Base-by-base conservation (phyloP, 2,888 invertebrate species). In the Drosophila trichaetosa region DNA sequence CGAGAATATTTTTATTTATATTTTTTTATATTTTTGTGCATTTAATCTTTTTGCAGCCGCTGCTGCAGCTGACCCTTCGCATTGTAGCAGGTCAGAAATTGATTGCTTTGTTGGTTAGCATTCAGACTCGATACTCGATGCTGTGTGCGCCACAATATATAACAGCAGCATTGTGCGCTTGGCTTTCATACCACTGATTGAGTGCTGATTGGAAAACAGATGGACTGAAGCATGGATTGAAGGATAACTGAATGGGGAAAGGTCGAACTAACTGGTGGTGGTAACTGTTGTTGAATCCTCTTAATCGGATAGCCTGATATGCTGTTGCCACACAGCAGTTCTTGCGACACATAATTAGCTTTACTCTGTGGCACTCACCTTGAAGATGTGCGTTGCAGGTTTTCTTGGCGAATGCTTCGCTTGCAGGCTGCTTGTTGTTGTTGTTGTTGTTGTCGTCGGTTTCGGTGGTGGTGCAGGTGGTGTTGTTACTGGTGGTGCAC, bases 371-470 rank as follows among this genome's bases (percentile, higher is more conserved):
- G 29, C 71, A 75, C 87, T 76, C 76, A 91, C 91, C 73, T 85
- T 87, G 69, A 89, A 91, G 60, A 92, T 82, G 64, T 92, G 91
- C 68, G 89, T 83, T 46, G 90, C 77, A 34, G 90, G 87, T 59
- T 91, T 91, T 29, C 90, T 88, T 31, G 88, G 80, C 62, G 90
- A 82, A 58, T 90, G 91, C 52, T 87, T 86, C 24, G 93, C 93
- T 11, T 93, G 92, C 1, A 93, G 92, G 5, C 93, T 92, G 11
- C 91, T 88, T 0, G 94, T 89, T 36, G 91, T 21, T 21, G 86
- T 88, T 38, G 91, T 89, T 36, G 87, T 84, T 34, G 87, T 84
- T 18, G 85, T 76, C 21, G 94, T 94, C 6, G 87, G 82, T 18
- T 90, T 82, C 8, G 90, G 84, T 1, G 89, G 85, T 38, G 91